Evolutionary conservation across 2,888 invertebrate species (phyloP).

Genomic region (Apoderus coryli): DNA sequence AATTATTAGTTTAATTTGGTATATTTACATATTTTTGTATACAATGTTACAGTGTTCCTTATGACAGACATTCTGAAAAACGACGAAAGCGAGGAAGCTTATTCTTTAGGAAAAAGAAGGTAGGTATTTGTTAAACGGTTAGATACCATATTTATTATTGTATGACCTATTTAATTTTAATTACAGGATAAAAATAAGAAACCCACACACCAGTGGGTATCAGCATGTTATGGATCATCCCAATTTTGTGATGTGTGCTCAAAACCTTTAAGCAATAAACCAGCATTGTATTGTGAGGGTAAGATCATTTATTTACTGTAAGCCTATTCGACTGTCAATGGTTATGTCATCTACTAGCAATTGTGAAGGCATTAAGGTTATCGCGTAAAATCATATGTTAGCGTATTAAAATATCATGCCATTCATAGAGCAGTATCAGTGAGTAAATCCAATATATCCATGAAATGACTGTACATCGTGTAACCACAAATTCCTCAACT

Average conservation of each 20-base stretch:
- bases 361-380: too few relatives aligned
- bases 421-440: too few relatives aligned
- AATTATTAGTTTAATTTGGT: constrained; percentile 2
- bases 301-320: too few relatives aligned
- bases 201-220: constrained; percentile 60
- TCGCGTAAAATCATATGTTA: too few relatives aligned
- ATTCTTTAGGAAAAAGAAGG: constrained; percentile 87
- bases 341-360: too few relatives aligned
- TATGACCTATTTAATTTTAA: too few relatives aligned
- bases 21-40: constrained; percentile 7
- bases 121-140: constrained; percentile 20
- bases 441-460: too few relatives aligned
- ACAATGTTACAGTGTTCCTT: constrained; percentile 38
- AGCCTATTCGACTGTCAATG: too few relatives aligned
- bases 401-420: too few relatives aligned
- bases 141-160: constrained; percentile 4
- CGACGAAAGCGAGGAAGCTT: constrained; percentile 76
- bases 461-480: too few relatives aligned
- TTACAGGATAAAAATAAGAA: constrained; percentile 62
- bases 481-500: too few relatives aligned
- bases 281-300: constrained; percentile 77
- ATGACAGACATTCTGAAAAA: constrained; percentile 70
- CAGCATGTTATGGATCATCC: constrained; percentile 46
- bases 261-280: constrained; percentile 63
- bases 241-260: constrained; percentile 65